A percentile compares a stretch with the other conserved stretches of the same genome.
Conservation (phyloP, 1,140 invertebrate genomes). For the Oedothorax gibbosus region DNA sequence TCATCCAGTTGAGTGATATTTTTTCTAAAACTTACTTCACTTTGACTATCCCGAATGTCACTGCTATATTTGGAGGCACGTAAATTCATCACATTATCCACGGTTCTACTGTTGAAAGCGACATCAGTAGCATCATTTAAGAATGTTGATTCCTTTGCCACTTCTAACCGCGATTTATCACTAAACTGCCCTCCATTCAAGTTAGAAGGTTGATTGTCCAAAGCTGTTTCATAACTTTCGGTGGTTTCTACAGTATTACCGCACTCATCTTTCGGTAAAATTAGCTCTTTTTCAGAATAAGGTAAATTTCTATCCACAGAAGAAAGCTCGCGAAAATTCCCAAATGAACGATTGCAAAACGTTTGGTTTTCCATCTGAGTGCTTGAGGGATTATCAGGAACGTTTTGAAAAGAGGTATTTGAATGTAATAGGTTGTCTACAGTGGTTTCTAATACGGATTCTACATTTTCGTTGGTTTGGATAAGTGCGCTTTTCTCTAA, state of each 20-base stretch:
- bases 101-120: no score
- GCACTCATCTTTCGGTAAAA: conserved; percentile 15
- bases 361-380: not conserved
- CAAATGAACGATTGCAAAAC: not conserved
- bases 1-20: not conserved
- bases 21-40: not conserved
- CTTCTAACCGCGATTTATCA: not conserved
- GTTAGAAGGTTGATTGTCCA: conserved; percentile 14
- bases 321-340: not conserved
- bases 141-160: not conserved
- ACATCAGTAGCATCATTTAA: no score
- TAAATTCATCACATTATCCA: not conserved
- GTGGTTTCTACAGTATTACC: not conserved
- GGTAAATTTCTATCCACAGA: not conserved
- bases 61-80: not conserved
- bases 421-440: not conserved
- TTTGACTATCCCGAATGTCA: not conserved
- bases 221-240: not conserved
- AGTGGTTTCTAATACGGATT: not conserved
- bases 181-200: not conserved
- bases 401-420: conserved; percentile 1
- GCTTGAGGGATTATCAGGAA: not conserved
- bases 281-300: not conserved
- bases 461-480: not conserved
- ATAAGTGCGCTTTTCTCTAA: not conserved